Conservation (phyloP, 2,797 vertebrate species). For the Perodicticus potto region DNA sequence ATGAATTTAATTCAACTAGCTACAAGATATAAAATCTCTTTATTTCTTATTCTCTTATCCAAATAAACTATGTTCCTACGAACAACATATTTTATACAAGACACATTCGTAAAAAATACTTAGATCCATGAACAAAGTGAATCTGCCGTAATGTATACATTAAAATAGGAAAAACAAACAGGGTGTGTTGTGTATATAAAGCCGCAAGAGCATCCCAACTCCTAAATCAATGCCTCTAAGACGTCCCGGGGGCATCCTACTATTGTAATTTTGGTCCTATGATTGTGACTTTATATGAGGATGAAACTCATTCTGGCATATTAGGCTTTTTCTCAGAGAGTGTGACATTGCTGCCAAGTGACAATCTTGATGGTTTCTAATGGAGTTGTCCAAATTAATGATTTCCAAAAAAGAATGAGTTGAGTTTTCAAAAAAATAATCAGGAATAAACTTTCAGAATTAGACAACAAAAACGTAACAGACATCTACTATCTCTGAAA, state of each 20-base stretch:
- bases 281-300: not conserved
- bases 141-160: not conserved
- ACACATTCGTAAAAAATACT: not conserved
- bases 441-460: not conserved
- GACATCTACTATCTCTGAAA: not conserved
- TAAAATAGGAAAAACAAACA: not conserved
- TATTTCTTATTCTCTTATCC: not conserved
- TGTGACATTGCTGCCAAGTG: not conserved
- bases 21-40: not conserved
- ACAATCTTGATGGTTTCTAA: not conserved
- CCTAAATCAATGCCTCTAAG: not conserved
- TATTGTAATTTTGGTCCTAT: not conserved
- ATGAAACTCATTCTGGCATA: not conserved
- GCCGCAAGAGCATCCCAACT: not conserved
- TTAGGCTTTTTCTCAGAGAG: not conserved
- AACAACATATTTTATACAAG: not conserved
- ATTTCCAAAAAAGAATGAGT: not conserved
- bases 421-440: not conserved
- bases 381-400: not conserved
- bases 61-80: constrained; percentile 56
- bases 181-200: not conserved
- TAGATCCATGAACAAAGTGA: constrained; percentile 1
- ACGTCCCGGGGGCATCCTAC: too few relatives aligned
- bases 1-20: constrained; percentile 61
- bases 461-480: not conserved